Percentiles rank a stretch among this genome's conserved stretches.
phyloP scores from a whole-genome alignment of 2,888 invertebrate species.

The Dinocampus coccinellae region DNA sequence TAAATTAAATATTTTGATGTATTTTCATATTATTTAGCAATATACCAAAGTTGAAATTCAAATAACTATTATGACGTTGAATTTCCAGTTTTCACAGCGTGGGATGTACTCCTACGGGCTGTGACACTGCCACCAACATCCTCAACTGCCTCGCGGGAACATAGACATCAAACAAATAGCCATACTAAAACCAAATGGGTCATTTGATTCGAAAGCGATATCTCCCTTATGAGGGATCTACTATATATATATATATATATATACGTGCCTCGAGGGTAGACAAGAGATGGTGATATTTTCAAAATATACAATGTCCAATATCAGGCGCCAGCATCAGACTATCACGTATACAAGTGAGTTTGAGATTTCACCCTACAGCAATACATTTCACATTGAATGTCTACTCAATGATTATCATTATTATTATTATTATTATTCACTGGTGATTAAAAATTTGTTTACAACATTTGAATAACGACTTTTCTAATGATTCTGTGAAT shows the following conservation, averaged over 20 bases:
- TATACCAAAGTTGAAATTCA: neutral
- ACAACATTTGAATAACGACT: neutral
- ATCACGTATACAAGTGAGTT: conserved; percentile 46
- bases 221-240: conserved; percentile 64
- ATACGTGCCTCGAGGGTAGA: conserved; percentile 47
- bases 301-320: conserved; percentile 65
- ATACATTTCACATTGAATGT: neutral
- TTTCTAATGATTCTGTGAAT: neutral
- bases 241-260: conserved; percentile 43
- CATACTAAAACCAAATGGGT: conserved; percentile 68
- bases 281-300: conserved; percentile 52
- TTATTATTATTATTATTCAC: neutral
- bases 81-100: neutral
- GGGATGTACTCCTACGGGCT: neutral
- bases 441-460: neutral
- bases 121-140: conserved; percentile 14
- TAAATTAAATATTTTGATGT: neutral
- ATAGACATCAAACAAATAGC: conserved; percentile 65
- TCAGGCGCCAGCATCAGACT: conserved; percentile 53
- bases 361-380: too few relatives aligned
- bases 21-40: neutral
- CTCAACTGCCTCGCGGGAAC: conserved; percentile 55
- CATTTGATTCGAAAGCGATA: conserved; percentile 69
- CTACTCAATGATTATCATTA: too few relatives aligned
- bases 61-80: neutral